phyloP scores from a whole-genome alignment of 2,888 invertebrate genomes.

The Drosophila aldrichi region DNA sequence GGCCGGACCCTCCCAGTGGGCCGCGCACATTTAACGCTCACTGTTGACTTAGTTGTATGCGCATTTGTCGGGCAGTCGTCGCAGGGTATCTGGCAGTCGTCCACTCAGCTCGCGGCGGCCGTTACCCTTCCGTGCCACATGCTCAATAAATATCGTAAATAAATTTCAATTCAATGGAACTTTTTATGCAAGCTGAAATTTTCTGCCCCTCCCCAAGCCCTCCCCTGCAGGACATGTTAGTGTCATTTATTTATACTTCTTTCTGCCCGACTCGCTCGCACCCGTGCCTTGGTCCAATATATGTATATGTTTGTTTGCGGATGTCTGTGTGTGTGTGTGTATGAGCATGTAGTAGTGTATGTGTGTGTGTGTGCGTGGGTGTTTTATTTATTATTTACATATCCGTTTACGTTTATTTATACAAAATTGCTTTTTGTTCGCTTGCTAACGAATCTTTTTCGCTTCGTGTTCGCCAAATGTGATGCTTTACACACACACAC shows the following conservation, averaged over 20 bases:
- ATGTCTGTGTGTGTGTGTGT: neutral
- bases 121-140: slow-evolving; percentile 18
- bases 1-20: slow-evolving; percentile 14
- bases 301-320: neutral
- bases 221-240: slow-evolving; percentile 13
- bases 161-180: slow-evolving; percentile 62
- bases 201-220: neutral
- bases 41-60: slow-evolving; percentile 35
- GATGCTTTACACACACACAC: slow-evolving; percentile 24
- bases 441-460: slow-evolving; percentile 53
- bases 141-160: slow-evolving; percentile 66
- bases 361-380: slow-evolving; percentile 29
- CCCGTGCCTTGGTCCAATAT: slow-evolving; percentile 5
- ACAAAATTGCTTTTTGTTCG: slow-evolving; percentile 63
- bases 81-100: slow-evolving; percentile 35
- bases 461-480: slow-evolving; percentile 44
- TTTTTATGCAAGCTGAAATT: slow-evolving; percentile 47
- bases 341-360: neutral
- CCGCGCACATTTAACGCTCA: slow-evolving; percentile 23
- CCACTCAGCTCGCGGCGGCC: neutral
- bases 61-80: neutral
- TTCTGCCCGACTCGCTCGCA: slow-evolving; percentile 13
- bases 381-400: slow-evolving; percentile 68
- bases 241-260: slow-evolving; percentile 36
- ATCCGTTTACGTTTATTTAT: slow-evolving; percentile 69